Evolutionary conservation across 2,797 vertebrate genomes (phyloP).

Genomic region (Pangasius mekongensis): DNA sequence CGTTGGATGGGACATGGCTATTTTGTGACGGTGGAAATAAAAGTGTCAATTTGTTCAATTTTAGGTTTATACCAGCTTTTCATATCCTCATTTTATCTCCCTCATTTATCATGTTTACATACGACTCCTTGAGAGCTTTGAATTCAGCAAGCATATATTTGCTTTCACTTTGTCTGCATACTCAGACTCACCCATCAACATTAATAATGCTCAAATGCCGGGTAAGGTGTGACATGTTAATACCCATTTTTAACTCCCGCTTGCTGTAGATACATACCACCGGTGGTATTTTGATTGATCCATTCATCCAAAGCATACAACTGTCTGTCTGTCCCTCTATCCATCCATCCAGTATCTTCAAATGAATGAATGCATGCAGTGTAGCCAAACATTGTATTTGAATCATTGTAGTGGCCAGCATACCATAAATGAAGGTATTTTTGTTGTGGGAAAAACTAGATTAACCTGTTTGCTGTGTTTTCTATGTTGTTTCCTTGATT

Average conservation of each 20-base stretch:
- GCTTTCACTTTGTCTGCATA: not conserved
- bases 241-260: not conserved
- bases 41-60: not conserved
- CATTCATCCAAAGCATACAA: not conserved
- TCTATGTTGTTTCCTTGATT: not conserved
- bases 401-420: not conserved
- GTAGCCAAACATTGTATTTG: not conserved
- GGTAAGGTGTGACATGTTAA: not conserved
- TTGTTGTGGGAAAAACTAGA: not conserved
- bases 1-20: not conserved
- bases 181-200: not conserved
- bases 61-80: not conserved
- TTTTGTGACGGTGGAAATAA: not conserved
- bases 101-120: slow-evolving; percentile 1
- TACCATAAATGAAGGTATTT: not conserved
- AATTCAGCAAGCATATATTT: not conserved
- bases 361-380: no score
- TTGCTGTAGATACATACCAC: not conserved
- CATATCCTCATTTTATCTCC: not conserved
- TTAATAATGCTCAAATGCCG: not conserved
- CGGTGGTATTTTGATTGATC: not conserved
- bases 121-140: not conserved
- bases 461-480: not conserved
- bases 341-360: not conserved
- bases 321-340: not conserved